These are phyloP conservation scores for Catagonus wagneri DNA, from an alignment of 2,113 vertebrate species.

Conservation along the genomic window DNA sequence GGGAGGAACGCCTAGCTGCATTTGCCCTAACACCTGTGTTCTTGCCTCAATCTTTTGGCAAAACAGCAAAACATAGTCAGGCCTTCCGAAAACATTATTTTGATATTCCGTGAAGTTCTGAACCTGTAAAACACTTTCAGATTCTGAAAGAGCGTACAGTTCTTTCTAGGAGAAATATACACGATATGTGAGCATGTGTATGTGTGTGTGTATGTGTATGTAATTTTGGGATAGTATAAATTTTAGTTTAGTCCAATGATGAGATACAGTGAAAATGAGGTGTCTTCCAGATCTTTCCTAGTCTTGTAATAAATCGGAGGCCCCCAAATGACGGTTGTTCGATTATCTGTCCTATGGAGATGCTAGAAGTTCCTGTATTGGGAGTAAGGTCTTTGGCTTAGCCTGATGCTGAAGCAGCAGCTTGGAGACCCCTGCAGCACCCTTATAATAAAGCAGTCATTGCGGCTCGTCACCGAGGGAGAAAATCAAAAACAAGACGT, in stretches of 20 bases:
- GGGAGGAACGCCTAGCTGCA: neutral
- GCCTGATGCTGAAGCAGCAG: neutral
- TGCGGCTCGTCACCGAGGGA: neutral
- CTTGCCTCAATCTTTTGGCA: neutral
- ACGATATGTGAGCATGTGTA: neutral
- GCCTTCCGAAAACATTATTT: neutral
- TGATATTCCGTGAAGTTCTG: neutral
- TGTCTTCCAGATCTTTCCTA: neutral
- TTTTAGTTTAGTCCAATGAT: neutral
- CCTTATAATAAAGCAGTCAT: neutral
- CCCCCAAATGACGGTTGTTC: neutral
- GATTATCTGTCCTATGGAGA: neutral
- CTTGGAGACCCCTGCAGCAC: neutral
- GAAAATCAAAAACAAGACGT: neutral
- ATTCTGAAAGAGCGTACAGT: neutral
- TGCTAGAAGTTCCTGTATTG: neutral
- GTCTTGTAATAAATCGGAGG: neutral
- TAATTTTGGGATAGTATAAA: neutral
- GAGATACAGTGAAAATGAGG: neutral
- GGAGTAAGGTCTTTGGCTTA: neutral
- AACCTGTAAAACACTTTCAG: neutral
- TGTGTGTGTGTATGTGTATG: neutral
- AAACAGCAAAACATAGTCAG: neutral
- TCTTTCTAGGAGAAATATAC: neutral
- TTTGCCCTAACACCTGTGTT: neutral